phyloP scores from a whole-genome alignment of 92 coral and sea anemone genomes.

The Siderastrea radians region DNA sequence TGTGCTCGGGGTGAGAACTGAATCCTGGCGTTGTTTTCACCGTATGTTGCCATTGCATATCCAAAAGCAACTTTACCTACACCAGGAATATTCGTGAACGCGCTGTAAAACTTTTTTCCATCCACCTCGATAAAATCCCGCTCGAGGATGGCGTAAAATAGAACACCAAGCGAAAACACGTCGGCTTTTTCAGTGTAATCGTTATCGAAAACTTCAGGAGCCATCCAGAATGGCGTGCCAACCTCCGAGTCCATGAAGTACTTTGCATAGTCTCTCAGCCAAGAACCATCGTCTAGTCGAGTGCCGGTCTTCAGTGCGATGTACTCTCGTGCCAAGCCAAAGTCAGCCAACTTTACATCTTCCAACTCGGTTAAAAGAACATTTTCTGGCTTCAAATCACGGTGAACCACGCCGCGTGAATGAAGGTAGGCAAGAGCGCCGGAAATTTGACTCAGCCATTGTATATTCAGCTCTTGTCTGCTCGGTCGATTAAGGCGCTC shows the following conservation, averaged over 20 bases:
- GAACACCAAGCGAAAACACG: constrained; percentile 77
- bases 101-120: constrained; percentile 57
- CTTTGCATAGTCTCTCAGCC: constrained; percentile 5
- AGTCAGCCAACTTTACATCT: constrained; percentile 79
- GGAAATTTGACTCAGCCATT: constrained; percentile 79
- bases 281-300: neutral
- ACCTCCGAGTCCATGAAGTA: constrained; percentile 57
- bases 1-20: constrained; percentile 49
- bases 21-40: neutral
- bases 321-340: constrained; percentile 74
- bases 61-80: neutral
- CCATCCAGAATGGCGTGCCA: constrained; percentile 74
- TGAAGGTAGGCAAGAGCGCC: constrained; percentile 59
- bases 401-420: constrained; percentile 59
- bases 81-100: constrained; percentile 12
- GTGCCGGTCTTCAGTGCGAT: constrained; percentile 24
- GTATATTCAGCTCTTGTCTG: constrained; percentile 38
- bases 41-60: constrained; percentile 33
- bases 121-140: constrained; percentile 45
- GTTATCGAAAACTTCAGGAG: constrained; percentile 69
- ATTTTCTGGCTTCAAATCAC: constrained; percentile 78
- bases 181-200: constrained; percentile 78
- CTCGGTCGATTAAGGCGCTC: constrained; percentile 69
- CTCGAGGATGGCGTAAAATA: constrained; percentile 71
- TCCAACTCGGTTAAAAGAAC: constrained; percentile 70